Conservation (phyloP, 1,140 invertebrate species). For the Papilio polyxenes region DNA sequence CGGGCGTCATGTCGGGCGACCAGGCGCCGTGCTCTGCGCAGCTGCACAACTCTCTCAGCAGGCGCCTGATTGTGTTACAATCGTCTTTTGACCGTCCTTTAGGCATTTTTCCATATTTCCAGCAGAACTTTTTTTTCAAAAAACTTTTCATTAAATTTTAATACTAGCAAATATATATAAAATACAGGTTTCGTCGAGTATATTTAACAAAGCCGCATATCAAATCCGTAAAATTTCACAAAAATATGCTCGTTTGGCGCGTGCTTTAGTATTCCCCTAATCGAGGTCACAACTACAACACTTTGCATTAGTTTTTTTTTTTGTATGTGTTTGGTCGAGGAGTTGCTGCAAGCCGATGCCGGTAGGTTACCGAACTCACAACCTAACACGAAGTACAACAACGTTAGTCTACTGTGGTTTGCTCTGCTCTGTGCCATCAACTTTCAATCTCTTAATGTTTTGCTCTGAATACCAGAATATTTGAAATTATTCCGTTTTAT, state of each 20-base stretch:
- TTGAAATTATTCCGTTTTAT: background rate
- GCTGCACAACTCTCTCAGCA: constrained; percentile 78
- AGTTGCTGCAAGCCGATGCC: too few relatives aligned
- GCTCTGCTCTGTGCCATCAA: too few relatives aligned
- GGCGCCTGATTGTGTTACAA: constrained; percentile 73
- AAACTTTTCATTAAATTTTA: constrained; percentile 64
- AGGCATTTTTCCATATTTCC: constrained; percentile 64
- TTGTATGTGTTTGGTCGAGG: too few relatives aligned
- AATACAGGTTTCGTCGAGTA: background rate
- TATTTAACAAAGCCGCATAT: background rate
- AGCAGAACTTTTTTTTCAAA: constrained; percentile 40
- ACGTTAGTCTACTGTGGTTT: too few relatives aligned
- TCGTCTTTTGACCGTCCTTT: constrained; percentile 66
- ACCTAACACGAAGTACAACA: too few relatives aligned
- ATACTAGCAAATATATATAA: constrained; percentile 46
- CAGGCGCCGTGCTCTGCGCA: constrained; percentile 78
- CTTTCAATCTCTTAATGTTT: too few relatives aligned
- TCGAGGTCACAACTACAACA: too few relatives aligned
- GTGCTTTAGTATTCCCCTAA: too few relatives aligned
- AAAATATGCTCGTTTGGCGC: background rate
- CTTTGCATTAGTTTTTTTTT: too few relatives aligned
- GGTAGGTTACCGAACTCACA: too few relatives aligned
- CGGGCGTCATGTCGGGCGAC: constrained; percentile 79
- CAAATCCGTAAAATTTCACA: background rate
- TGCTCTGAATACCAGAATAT: too few relatives aligned